Percentiles rank a stretch among this genome's conserved stretches.
Evolutionary conservation across 2,888 invertebrate genomes (phyloP).

Genomic region (Isoperla grammatica): DNA sequence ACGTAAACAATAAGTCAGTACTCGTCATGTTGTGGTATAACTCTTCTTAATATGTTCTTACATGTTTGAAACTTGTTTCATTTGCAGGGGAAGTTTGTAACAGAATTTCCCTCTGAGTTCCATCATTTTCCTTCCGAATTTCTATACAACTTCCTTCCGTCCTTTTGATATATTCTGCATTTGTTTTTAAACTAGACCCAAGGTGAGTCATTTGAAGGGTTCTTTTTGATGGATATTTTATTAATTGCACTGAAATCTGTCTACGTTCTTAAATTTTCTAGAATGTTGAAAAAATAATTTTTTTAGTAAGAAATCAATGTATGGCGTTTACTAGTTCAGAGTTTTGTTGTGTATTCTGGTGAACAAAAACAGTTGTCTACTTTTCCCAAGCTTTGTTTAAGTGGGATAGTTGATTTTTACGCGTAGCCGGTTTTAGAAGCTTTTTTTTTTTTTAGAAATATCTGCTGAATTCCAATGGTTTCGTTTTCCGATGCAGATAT

Average conservation of each 20-base stretch:
- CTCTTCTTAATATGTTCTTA: neutral
- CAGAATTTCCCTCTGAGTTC: constrained; percentile 13
- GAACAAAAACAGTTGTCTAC: no score
- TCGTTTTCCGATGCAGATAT: no score
- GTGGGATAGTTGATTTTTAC: no score
- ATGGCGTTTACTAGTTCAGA: no score
- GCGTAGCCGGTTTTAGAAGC: no score
- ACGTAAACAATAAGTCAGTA: constrained; percentile 2
- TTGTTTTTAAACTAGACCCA: neutral
- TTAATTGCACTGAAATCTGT: no score
- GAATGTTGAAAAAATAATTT: neutral
- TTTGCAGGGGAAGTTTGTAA: constrained; percentile 17
- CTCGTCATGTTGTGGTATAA: neutral
- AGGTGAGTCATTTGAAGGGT: constrained; percentile 16
- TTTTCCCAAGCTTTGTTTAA: no score
- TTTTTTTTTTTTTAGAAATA: no score
- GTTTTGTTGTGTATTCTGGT: no score
- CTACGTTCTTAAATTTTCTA: no score
- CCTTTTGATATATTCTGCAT: neutral
- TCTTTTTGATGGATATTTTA: neutral
- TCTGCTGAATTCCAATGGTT: no score
- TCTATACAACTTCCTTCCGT: neutral
- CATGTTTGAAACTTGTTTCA: constrained; percentile 15
- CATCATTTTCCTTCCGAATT: neutral
- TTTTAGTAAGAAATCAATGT: neutral